These are phyloP conservation scores for Tenthredo amoena DNA, from an alignment of 2,888 invertebrate species.

Conservation along the genomic window DNA sequence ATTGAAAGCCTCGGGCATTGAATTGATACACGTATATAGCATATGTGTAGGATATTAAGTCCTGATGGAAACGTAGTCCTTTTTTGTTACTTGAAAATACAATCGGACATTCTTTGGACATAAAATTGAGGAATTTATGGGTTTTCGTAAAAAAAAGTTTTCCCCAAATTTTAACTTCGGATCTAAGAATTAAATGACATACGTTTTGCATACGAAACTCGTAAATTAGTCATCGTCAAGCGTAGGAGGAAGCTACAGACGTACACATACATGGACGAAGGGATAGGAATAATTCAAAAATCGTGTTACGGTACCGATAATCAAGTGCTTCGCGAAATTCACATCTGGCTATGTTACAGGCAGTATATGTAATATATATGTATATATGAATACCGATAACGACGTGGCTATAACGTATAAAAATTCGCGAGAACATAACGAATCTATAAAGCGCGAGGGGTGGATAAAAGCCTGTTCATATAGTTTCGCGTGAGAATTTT, in stretches of 20 bases:
- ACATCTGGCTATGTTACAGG: slow-evolving; percentile 1
- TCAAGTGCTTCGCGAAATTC: slow-evolving; percentile 21
- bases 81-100: too few species aligned
- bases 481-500: neutral
- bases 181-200: neutral
- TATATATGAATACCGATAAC: neutral
- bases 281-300: slow-evolving; percentile 10
- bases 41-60: neutral
- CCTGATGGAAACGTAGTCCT: neutral
- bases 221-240: neutral
- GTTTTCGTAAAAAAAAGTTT: neutral
- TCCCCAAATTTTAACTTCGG: neutral
- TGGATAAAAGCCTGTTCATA: neutral
- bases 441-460: neutral
- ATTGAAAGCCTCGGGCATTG: neutral
- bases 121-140: neutral
- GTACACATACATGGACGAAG: neutral
- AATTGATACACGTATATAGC: neutral
- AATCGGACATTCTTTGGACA: neutral
- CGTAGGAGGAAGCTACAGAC: neutral
- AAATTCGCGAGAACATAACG: neutral
- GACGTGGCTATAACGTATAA: neutral
- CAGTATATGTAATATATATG: neutral
- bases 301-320: slow-evolving; percentile 2
- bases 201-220: neutral